phyloP scores from a whole-genome alignment of 2,113 vertebrate species.

The Tylochromis polylepis region DNA sequence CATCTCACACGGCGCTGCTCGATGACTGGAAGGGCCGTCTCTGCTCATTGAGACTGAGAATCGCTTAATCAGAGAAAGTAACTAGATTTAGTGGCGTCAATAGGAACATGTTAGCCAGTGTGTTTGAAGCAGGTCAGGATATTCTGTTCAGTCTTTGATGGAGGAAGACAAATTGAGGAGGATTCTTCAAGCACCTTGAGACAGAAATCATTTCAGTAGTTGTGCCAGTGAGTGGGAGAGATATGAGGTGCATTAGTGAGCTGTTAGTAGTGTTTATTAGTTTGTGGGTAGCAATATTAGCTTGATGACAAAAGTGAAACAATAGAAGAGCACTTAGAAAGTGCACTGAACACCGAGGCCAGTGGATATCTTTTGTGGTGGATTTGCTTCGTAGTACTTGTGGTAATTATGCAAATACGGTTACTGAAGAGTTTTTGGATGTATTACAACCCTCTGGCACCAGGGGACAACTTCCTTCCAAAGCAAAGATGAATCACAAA shows the following conservation, averaged over 20 bases:
- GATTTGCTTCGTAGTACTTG: not conserved
- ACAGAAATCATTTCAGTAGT: not conserved
- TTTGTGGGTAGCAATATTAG: not conserved
- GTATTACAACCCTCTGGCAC: not conserved
- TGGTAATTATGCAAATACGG: not conserved
- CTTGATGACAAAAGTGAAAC: not conserved
- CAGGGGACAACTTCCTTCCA: not conserved
- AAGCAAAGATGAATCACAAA: not conserved
- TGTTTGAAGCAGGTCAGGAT: not conserved
- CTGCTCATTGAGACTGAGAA: not conserved
- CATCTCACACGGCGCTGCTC: constrained; percentile 18
- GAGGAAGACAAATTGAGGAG: not conserved
- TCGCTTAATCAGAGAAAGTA: constrained; percentile 44
- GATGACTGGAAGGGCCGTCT: constrained; percentile 10
- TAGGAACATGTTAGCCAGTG: constrained; percentile 16
- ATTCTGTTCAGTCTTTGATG: not conserved
- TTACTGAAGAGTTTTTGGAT: not conserved
- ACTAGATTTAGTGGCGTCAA: constrained; percentile 20
- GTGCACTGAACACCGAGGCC: not conserved
- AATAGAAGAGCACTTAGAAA: not conserved
- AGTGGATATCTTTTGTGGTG: not conserved
- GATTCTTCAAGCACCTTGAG: not conserved
- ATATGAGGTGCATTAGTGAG: not conserved
- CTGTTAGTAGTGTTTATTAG: not conserved
- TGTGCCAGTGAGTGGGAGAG: not conserved